phyloP scores from a whole-genome alignment of 2,113 vertebrate species.

The Smithornis capensis region DNA sequence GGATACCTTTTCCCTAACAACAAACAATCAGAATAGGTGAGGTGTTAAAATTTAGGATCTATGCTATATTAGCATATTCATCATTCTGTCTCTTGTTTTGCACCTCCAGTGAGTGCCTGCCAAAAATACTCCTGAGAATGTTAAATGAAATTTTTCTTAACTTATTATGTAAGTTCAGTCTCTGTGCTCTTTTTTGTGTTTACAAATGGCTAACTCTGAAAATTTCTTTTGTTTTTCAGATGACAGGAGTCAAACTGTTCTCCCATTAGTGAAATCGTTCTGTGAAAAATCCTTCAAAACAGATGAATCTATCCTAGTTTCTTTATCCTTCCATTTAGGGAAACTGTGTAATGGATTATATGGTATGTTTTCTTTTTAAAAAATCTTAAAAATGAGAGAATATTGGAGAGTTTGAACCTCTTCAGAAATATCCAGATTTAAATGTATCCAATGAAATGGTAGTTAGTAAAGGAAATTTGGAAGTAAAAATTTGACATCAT shows the following conservation, averaged over 20 bases:
- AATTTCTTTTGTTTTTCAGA: constrained; percentile 74
- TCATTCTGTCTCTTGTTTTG: neutral
- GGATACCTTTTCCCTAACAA: neutral
- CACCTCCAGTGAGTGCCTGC: neutral
- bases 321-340: constrained; percentile 91
- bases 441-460: neutral
- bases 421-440: neutral
- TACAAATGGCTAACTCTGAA: neutral
- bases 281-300: constrained; percentile 90
- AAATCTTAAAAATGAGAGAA: neutral
- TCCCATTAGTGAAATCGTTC: constrained; percentile 88
- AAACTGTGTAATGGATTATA: constrained; percentile 91
- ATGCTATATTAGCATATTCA: neutral
- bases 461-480: neutral
- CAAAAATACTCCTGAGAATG: neutral
- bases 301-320: constrained; percentile 86
- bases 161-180: neutral
- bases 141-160: neutral
- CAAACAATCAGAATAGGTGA: neutral
- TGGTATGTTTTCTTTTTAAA: constrained; percentile 74
- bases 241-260: constrained; percentile 85
- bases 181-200: neutral
- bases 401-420: neutral
- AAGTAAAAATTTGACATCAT: neutral
- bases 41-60: neutral